Base-by-base conservation (phyloP, 2,113 vertebrate genomes). In the Xerus inauris region DNA sequence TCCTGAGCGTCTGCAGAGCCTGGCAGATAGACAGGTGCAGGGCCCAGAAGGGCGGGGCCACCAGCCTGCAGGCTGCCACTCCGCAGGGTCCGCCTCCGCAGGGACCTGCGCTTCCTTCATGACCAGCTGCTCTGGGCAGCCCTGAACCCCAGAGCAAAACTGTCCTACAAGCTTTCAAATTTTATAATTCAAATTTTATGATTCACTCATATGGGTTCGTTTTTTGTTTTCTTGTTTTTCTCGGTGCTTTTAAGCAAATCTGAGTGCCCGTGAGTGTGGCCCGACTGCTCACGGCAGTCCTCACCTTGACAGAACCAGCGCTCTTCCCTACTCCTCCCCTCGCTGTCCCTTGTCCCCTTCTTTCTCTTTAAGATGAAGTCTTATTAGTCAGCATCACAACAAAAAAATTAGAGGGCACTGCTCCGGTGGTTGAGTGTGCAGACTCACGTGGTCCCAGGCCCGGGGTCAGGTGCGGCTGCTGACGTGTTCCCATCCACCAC, bases 101-200 rank as follows among this genome's bases (percentile, higher is more conserved):
- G 20, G 35, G 20, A 11, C 54, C 14, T 26, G 0, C 8, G 9
- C 28, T 40, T 24, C 8, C 11, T 51, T 62, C 2, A 0, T 4
- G 19, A 5, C 3, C 5, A 20, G 10, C 11, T 19, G 11, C 24
- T 19, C 45, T 47, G 7, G 6, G 42, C 11, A 65, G 59, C 30
- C 69, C 42, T 71, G 42, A 49, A 14, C 12, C 73, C 24, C 65
- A 35, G n/a, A 5, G 28, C 8, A 67, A 89, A 79, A 40, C 64
- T 38, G 11, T 72, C 42, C 22, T 42, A 84, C 35, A n/a, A 19
- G 26, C 30, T 16, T 59, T 35, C 42, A 83, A 76, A 35, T 51
- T 94, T 54, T 19, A 0, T 8, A 45, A 64, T 54, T 14, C 45
- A 20, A n/a, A 49, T 51, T 94, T 54, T 19, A 0, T 8, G 38